A percentile compares a stretch with the other conserved stretches of the same genome.
Conservation (phyloP, 2,888 invertebrate species). For the Tiliacea citrago region DNA sequence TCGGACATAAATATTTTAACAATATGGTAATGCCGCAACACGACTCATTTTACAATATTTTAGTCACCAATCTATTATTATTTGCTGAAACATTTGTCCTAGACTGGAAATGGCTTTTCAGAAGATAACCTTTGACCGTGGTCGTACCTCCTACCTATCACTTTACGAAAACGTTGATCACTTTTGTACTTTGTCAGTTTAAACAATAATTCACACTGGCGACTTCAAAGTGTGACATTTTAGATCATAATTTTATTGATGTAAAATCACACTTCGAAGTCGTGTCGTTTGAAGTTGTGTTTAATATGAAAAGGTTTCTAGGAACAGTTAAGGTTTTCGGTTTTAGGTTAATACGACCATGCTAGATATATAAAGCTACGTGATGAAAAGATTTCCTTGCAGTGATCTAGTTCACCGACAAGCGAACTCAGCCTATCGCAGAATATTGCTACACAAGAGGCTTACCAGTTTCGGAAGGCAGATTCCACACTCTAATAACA, state of each 20-base stretch:
- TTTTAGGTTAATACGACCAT: background rate
- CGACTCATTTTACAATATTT: background rate
- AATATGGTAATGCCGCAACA: background rate
- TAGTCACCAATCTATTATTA: no score
- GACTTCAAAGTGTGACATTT: no score
- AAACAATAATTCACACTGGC: background rate
- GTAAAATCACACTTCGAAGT: background rate
- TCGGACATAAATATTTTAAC: background rate
- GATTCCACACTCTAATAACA: slow-evolving; percentile 19
- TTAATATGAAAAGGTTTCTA: background rate
- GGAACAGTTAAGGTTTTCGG: background rate
- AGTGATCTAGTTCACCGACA: background rate
- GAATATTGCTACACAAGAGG: background rate
- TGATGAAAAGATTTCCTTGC: background rate
- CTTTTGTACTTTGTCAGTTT: background rate
- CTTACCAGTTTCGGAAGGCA: slow-evolving; percentile 7
- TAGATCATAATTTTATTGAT: no score
- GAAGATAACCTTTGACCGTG: background rate
- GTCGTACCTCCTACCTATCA: no score
- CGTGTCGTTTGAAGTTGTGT: no score
- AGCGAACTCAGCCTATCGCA: background rate
- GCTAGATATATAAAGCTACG: background rate
- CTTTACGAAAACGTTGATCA: background rate
- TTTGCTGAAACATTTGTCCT: no score
- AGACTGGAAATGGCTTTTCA: no score